A percentile compares a stretch with the other conserved stretches of the same genome.
These are phyloP conservation scores for Notodonta dromedarius DNA, from an alignment of 2,888 invertebrate species.

Conservation along the genomic window DNA sequence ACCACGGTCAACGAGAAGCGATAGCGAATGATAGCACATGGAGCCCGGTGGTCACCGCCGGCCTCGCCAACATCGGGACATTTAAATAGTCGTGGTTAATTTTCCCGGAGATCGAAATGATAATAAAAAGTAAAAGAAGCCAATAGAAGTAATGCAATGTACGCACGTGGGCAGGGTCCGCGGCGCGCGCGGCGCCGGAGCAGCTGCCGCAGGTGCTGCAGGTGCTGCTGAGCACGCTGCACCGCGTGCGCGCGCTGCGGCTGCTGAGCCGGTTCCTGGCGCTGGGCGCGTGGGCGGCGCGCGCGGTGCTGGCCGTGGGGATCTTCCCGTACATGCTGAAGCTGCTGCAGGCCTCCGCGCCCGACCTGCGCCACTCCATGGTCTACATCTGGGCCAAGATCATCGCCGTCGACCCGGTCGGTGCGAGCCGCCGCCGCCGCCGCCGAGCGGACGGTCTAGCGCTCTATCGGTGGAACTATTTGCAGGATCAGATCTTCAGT, in stretches of 20 bases:
- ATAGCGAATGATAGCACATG: too few relatives aligned
- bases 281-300: slow-evolving; percentile 94
- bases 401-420: slow-evolving; percentile 96
- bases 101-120: too few relatives aligned
- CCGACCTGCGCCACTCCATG: slow-evolving; percentile 95
- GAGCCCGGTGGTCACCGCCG: too few relatives aligned
- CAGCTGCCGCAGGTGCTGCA: slow-evolving; percentile 99
- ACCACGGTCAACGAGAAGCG: too few relatives aligned
- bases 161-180: slow-evolving; percentile 33
- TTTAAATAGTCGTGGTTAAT: too few relatives aligned
- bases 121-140: too few relatives aligned
- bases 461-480: too few relatives aligned
- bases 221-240: slow-evolving; percentile 89
- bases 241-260: slow-evolving; percentile 97
- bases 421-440: slow-evolving; percentile 42
- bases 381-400: slow-evolving; percentile 99
- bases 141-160: background rate
- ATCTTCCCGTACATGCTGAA: slow-evolving; percentile 99
- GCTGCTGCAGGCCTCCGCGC: slow-evolving; percentile 96
- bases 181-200: slow-evolving; percentile 92
- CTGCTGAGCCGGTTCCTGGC: slow-evolving; percentile 97
- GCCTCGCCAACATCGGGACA: too few relatives aligned
- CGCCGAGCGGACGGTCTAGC: too few relatives aligned
- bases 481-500: too few relatives aligned
- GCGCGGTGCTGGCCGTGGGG: slow-evolving; percentile 97